phyloP scores from a whole-genome alignment of 2,888 invertebrate species.

The Mamestra brassicae region DNA sequence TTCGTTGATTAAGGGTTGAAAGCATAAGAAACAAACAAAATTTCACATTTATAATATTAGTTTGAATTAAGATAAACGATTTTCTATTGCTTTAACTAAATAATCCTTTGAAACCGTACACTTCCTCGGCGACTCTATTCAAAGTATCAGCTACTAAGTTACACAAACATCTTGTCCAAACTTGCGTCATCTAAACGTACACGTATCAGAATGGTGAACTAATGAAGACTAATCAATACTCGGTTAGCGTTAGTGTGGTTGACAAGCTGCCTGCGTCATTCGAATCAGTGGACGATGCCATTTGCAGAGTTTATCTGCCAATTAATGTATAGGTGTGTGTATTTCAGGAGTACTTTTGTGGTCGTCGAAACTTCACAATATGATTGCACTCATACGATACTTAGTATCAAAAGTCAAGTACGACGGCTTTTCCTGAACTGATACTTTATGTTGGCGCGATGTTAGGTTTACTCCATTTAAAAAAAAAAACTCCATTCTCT shows the following conservation, averaged over 20 bases:
- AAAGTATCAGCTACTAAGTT: not conserved
- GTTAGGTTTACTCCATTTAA: too few relatives aligned
- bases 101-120: not conserved
- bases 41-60: too few relatives aligned
- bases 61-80: not conserved
- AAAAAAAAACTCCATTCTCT: too few relatives aligned
- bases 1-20: too few relatives aligned
- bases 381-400: not conserved
- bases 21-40: too few relatives aligned
- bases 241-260: conserved; percentile 43
- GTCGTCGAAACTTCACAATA: not conserved
- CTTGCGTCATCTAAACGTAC: not conserved
- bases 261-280: conserved; percentile 34
- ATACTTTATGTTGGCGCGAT: too few relatives aligned
- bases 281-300: conserved; percentile 15
- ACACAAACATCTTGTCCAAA: conserved; percentile 13
- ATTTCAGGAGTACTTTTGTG: not conserved
- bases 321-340: not conserved
- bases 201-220: conserved; percentile 34
- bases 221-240: conserved; percentile 44
- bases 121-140: not conserved
- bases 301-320: not conserved
- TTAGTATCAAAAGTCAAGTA: not conserved
- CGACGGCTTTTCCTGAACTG: too few relatives aligned
- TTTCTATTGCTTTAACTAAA: not conserved